Evolutionary conservation across 2,113 vertebrate species (phyloP), one percentile per base, ranked within the genome.

Genomic region (Nerophis lumbriciformis): DNA sequence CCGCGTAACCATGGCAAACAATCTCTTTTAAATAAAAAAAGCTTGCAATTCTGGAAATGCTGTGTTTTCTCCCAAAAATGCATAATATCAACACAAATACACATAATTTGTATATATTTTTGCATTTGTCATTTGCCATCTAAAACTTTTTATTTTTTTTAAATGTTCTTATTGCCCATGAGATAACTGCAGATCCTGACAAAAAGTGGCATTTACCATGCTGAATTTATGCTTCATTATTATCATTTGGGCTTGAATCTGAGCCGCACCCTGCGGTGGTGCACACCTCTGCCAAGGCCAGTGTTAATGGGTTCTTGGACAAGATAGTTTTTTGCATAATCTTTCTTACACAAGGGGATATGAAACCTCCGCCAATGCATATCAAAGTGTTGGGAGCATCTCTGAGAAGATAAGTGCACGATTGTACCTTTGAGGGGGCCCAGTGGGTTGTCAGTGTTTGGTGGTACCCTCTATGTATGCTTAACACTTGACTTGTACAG

Each of bases 151-250:
- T 28, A 2, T 28, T 28, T 28, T 28, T 28, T 28, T 28, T 28
- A 28, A 28, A 28, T 28, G 10, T 8, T 16, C 44, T 39, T 11
- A 21, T 8, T 57, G 55, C 21, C 42, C 38, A 39, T 38, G 14
- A 16, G 55, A 57, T 44, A 39, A 57, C n/a, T 57, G n/a, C 54
- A 55, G 53, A 37, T 55, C 15, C 38, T 12, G 19, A 56, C 54
- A 56, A 57, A 57, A 39, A 57, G 7, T 21, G 44, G 16, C 10
- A 57, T 21, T 39, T 57, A 44, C 44, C 12, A 45, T 45, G 55
- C 55, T 57, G 54, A 44, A 57, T 21, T 39, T 57, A 57, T 57
- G 55, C 55, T 44, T 57, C 55, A 57, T 57, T 57, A 44, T 11
- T 39, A 57, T 12, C 19, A 57, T 57, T 57, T 57, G 55, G 55